Evolutionary conservation across 2,797 vertebrate species (phyloP).

Genomic region (Ctenochaetus hawaiiensis): DNA sequence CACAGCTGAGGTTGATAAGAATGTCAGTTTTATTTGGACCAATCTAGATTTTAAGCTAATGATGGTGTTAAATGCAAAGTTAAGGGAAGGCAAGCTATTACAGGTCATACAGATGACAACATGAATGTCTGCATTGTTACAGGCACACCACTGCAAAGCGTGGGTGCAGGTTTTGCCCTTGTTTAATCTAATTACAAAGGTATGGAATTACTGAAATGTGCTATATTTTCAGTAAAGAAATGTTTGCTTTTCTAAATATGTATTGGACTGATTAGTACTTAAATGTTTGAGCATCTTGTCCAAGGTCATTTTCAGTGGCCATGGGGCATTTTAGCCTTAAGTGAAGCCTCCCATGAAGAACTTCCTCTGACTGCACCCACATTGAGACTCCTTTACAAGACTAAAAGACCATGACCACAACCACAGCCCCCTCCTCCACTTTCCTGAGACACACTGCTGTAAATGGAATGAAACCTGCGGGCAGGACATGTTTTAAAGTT

Average conservation of each 20-base stretch:
- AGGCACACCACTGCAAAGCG: no score
- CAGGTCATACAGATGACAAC: no score
- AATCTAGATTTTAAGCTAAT: no score
- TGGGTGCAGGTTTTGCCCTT: no score
- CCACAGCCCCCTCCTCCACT: not conserved
- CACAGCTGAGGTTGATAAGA: no score
- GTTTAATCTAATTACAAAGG: no score
- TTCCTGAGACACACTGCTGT: conserved; percentile 7
- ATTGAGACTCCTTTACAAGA: not conserved
- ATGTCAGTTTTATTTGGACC: no score
- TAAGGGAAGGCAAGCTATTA: no score
- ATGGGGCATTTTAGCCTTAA: conserved; percentile 1
- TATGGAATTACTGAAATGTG: not conserved
- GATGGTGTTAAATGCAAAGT: no score
- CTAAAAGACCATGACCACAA: conserved; percentile 31
- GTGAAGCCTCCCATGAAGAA: conserved; percentile 32
- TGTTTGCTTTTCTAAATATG: not conserved
- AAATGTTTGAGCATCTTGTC: not conserved
- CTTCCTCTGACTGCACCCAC: conserved; percentile 10
- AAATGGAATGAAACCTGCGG: conserved; percentile 24
- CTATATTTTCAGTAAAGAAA: not conserved
- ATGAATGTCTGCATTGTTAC: not conserved
- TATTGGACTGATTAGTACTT: not conserved
- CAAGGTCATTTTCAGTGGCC: conserved; percentile 1
- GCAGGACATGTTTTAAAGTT: not conserved